Evolutionary conservation across 2,113 vertebrate genomes (phyloP).

Genomic region (Misgurnus anguillicaudatus): DNA sequence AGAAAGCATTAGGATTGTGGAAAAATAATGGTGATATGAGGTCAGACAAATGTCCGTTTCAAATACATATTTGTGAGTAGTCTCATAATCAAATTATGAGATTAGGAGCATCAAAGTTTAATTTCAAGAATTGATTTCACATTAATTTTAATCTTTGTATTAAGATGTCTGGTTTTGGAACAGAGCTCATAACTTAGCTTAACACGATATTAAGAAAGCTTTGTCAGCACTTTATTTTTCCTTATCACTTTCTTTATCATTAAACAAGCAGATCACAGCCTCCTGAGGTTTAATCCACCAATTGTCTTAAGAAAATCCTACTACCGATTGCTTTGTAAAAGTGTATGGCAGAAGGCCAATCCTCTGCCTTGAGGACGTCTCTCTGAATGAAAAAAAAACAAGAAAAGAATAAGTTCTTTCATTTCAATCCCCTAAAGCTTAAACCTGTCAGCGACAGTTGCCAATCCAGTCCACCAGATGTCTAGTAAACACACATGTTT

Average conservation of each 20-base stretch:
- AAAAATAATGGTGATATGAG: too few relatives aligned
- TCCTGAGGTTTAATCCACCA: slow-evolving; percentile 18
- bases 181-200: slow-evolving; percentile 9
- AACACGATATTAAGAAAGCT: slow-evolving; percentile 1
- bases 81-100: too few relatives aligned
- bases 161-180: too few relatives aligned
- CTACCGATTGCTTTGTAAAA: slow-evolving; percentile 30
- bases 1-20: too few relatives aligned
- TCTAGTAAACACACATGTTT: slow-evolving; percentile 41
- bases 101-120: too few relatives aligned
- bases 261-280: slow-evolving; percentile 11
- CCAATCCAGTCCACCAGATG: slow-evolving; percentile 41
- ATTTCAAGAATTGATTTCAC: too few relatives aligned
- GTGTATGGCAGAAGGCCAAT: slow-evolving; percentile 40
- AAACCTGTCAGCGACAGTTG: slow-evolving; percentile 32
- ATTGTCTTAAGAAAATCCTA: slow-evolving; percentile 35
- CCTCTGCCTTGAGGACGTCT: slow-evolving; percentile 11
- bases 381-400: neutral
- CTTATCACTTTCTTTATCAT: slow-evolving; percentile 14
- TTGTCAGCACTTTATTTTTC: slow-evolving; percentile 11
- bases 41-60: too few relatives aligned
- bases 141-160: too few relatives aligned
- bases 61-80: too few relatives aligned
- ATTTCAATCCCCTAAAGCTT: slow-evolving; percentile 16
- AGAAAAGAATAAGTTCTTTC: slow-evolving; percentile 17